Evolutionary conservation across 2,888 invertebrate genomes (phyloP).

Genomic region (Escarpia spicata): DNA sequence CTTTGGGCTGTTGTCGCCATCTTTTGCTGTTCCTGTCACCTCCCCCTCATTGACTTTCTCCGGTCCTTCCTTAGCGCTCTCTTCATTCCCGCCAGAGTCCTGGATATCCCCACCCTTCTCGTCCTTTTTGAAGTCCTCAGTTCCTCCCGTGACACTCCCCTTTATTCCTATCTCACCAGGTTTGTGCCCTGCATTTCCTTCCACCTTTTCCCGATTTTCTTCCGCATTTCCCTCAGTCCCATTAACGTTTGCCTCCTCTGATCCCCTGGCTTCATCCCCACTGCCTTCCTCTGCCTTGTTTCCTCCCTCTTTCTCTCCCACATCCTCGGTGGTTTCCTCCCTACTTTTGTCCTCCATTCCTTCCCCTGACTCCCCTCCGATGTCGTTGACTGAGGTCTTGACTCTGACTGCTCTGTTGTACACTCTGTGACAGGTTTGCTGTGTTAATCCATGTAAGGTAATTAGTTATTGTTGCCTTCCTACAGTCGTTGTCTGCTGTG

Average conservation of each 20-base stretch:
- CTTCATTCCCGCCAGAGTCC: background rate
- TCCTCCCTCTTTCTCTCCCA: background rate
- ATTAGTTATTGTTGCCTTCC: slow-evolving; percentile 2
- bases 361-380: background rate
- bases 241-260: background rate
- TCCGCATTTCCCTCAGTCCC: background rate
- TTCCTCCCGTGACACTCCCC: background rate
- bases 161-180: background rate
- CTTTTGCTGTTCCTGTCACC: background rate
- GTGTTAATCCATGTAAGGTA: background rate
- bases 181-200: background rate
- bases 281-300: background rate
- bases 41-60: background rate
- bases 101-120: background rate
- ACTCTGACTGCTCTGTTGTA: background rate
- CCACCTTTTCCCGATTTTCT: background rate
- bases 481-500: background rate
- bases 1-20: background rate
- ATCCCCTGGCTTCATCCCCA: background rate
- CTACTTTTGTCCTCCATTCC: background rate
- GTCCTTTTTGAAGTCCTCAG: background rate
- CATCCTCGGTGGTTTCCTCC: background rate
- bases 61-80: background rate
- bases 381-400: background rate
- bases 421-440: background rate